Conservation (phyloP, 1,140 invertebrate genomes). For the Pseudomyrmex gracilis region DNA sequence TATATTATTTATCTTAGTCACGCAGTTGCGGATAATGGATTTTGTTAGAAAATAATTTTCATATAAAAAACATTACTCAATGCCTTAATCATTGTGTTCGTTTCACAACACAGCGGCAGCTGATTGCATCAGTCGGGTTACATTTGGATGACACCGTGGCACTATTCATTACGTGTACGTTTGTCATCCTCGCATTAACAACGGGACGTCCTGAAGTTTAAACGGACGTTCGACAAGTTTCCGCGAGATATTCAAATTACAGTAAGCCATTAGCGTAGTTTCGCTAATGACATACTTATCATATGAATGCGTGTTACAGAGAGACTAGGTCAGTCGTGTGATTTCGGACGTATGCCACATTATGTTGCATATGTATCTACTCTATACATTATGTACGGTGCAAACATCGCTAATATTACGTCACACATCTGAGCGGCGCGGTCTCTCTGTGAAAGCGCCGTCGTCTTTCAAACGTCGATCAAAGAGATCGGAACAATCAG, state of each 20-base stretch:
- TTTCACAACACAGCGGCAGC: neutral
- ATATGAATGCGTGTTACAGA: slow-evolving; percentile 70
- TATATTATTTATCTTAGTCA: no score
- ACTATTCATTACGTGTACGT: slow-evolving; percentile 24
- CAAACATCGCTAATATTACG: neutral
- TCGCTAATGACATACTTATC: slow-evolving; percentile 67
- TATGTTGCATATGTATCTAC: slow-evolving; percentile 27
- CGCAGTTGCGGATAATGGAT: no score
- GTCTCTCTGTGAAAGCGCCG: no score
- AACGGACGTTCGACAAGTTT: slow-evolving; percentile 56
- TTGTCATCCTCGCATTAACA: slow-evolving; percentile 40
- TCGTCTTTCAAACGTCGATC: no score
- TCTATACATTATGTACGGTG: neutral
- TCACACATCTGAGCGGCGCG: neutral
- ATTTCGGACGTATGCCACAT: slow-evolving; percentile 59
- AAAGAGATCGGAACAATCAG: no score
- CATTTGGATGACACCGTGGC: neutral
- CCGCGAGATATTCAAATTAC: slow-evolving; percentile 57
- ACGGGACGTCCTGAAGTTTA: slow-evolving; percentile 52
- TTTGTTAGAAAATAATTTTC: no score
- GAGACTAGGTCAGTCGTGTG: slow-evolving; percentile 66
- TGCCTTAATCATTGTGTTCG: neutral
- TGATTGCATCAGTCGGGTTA: neutral
- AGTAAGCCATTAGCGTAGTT: slow-evolving; percentile 57
- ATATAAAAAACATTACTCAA: neutral